Base-by-base conservation (phyloP, 30 jellyfish, hydroid and myxozoan genomes). In the Aurelia coerulea region DNA sequence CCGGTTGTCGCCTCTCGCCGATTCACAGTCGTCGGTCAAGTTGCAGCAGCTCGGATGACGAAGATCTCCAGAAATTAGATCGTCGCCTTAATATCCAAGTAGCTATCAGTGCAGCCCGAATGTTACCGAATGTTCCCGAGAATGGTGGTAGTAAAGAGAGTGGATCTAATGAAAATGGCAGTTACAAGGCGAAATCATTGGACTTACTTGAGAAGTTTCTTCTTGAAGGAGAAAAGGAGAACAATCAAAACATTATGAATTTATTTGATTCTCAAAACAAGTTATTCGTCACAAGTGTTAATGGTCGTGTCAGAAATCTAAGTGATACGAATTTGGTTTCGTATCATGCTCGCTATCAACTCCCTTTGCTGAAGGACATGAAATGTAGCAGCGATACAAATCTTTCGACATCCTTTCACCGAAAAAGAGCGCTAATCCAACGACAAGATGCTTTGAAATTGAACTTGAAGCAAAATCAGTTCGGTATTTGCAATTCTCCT, bases 21-120 rank as follows among this genome's bases (percentile, higher is more conserved):
- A 95, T 95, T 70, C 99, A 89, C 78, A 88, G 97, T 53, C 95
- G 99, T 14, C 96, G 99, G n/a, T 95, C 99, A 8, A 89, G 97
- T 56, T 95, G 94, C 84, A 89, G 97, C 67, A 89, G 97, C 74
- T 95, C 99, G 17, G 99, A 95, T 64, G 99, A 95, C 83, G 99
- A 95, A 31, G 99, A 95, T 16, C 60, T 80, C 74, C 97, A 86
- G 77, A 74, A 80, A 75, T 65, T 80, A 19, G 86, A 76, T 52
- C 93, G 87, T 35, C 91, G 88, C 32, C 68, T 68, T 42, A 69
- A 71, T 59, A 74, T 86, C 49, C 92, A 76, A 53, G 86, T 69
- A 7, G 90, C 81, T 11, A 18, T 85, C 41, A 78, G 84, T 50
- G 85, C 89, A 8, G 89, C 85, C 42, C 58, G 91, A 52, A 73